Conservation (phyloP, 2,888 invertebrate species). For the Mechanitis messenoides region DNA sequence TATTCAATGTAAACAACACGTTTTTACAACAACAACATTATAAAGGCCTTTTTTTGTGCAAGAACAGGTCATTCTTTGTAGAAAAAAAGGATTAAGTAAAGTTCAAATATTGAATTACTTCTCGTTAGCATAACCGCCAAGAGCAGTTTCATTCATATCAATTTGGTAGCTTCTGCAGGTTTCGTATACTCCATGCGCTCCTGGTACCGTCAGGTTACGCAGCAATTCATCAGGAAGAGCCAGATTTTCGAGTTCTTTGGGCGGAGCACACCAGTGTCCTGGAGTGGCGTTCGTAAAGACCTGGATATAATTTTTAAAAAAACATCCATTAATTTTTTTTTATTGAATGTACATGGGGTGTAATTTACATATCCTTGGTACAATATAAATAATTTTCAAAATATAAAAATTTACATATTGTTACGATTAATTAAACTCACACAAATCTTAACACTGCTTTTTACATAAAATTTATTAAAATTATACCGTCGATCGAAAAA, state of each 20-base stretch:
- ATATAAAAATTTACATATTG: no score
- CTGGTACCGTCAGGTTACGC: slow-evolving; percentile 73
- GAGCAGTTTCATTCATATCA: slow-evolving; percentile 49
- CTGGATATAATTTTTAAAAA: slow-evolving; percentile 43
- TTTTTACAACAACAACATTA: no score
- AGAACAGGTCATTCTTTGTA: slow-evolving; percentile 13
- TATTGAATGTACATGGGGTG: neutral
- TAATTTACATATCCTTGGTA: no score
- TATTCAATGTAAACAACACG: neutral
- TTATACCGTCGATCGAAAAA: no score
- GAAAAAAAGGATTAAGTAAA: slow-evolving; percentile 12
- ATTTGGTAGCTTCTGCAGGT: slow-evolving; percentile 73
- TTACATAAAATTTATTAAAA: neutral
- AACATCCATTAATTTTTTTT: neutral
- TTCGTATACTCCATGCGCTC: slow-evolving; percentile 60
- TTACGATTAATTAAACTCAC: neutral
- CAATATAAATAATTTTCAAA: no score
- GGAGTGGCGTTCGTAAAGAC: slow-evolving; percentile 83
- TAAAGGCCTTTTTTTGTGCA: slow-evolving; percentile 8
- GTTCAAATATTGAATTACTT: slow-evolving; percentile 39
- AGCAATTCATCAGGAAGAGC: slow-evolving; percentile 66
- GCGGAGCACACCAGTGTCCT: slow-evolving; percentile 80
- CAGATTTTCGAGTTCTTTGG: slow-evolving; percentile 68
- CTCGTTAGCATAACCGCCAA: slow-evolving; percentile 49
- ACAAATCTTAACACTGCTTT: neutral